These are phyloP conservation scores for Pangasius sanitwongsei DNA, from an alignment of 2,797 vertebrate species.

Conservation along the genomic window DNA sequence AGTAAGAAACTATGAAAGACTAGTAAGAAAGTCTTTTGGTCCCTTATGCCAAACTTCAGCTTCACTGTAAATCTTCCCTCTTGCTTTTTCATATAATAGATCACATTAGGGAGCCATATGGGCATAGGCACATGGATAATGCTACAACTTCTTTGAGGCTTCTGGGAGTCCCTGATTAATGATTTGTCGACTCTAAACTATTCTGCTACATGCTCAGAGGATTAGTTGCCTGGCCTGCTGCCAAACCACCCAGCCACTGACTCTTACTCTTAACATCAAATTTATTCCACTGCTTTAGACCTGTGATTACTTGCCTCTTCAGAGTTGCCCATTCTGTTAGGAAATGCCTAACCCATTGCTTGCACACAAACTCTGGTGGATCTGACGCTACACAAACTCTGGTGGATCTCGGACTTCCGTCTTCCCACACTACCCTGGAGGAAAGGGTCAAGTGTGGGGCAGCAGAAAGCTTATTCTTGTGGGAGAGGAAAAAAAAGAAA, in stretches of 20 bases:
- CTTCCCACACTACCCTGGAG: constrained; percentile 43
- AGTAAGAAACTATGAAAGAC: background rate
- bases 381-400: background rate
- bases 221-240: constrained; percentile 28
- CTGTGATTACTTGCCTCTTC: constrained; percentile 23
- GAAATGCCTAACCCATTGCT: background rate
- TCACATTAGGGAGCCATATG: background rate
- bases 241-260: constrained; percentile 16
- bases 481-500: constrained; percentile 29
- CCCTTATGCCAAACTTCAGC: background rate
- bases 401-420: constrained; percentile 32
- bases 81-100: background rate
- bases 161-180: background rate
- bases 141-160: background rate
- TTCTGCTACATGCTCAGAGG: background rate
- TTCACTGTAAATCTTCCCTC: background rate
- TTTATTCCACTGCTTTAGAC: constrained; percentile 34
- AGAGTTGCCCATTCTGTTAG: constrained; percentile 1
- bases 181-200: background rate
- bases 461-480: constrained; percentile 34
- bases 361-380: background rate
- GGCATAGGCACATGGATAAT: background rate
- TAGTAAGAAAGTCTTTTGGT: background rate
- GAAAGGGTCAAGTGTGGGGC: constrained; percentile 29
- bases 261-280: constrained; percentile 30